Conservation (phyloP, 2,888 invertebrate genomes). For the Oscheius sp. region DNA sequence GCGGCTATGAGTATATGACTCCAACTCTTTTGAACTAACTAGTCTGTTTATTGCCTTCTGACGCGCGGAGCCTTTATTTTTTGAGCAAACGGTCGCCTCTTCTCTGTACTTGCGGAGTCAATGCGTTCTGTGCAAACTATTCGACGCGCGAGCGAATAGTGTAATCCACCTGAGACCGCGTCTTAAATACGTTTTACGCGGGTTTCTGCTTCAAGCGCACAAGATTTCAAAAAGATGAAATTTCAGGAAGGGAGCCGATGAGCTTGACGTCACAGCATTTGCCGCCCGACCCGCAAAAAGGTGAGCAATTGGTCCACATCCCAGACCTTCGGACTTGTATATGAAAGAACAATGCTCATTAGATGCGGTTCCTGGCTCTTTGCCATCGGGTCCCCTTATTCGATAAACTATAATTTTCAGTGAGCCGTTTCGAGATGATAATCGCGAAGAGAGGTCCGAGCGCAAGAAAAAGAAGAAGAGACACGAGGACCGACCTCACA, state of each 20-base stretch:
- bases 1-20: not conserved
- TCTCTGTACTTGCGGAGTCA: slow-evolving; percentile 28
- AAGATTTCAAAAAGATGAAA: slow-evolving; percentile 26
- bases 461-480: slow-evolving; percentile 18
- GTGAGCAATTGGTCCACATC: slow-evolving; percentile 24
- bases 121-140: slow-evolving; percentile 31
- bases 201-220: not conserved
- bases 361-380: not conserved
- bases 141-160: slow-evolving; percentile 24
- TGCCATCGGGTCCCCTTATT: not conserved
- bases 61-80: slow-evolving; percentile 17
- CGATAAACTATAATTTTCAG: not conserved
- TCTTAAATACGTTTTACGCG: slow-evolving; percentile 5
- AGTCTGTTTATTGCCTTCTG: slow-evolving; percentile 17
- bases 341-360: slow-evolving; percentile 25
- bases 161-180: slow-evolving; percentile 30
- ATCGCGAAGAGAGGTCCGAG: slow-evolving; percentile 10
- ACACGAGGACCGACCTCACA: slow-evolving; percentile 4
- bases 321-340: slow-evolving; percentile 10
- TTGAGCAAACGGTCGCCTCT: slow-evolving; percentile 22
- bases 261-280: slow-evolving; percentile 24
- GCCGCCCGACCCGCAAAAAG: slow-evolving; percentile 24
- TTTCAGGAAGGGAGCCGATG: slow-evolving; percentile 26
- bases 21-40: not conserved
- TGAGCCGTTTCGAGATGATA: not conserved